phyloP scores from a whole-genome alignment of 1,140 invertebrate genomes.

The Capitella teleta region DNA sequence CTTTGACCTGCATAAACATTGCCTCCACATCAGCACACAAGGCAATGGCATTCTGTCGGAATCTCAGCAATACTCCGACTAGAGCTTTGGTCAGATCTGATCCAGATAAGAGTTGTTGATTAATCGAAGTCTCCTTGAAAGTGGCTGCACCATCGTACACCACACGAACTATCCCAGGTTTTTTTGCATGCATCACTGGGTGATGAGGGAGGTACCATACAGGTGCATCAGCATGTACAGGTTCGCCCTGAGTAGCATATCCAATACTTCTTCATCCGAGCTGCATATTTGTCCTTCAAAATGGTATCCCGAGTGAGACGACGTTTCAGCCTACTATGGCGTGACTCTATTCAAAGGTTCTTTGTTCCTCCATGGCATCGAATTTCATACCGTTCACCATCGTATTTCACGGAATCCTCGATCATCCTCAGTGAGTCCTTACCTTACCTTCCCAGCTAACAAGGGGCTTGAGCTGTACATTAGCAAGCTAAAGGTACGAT shows the following conservation, averaged over 20 bases:
- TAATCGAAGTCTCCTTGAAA: background rate
- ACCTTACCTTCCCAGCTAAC: too few relatives aligned
- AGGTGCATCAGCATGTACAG: background rate
- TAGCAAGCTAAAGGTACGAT: too few relatives aligned
- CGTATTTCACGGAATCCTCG: too few relatives aligned
- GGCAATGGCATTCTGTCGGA: background rate
- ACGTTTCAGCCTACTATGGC: background rate
- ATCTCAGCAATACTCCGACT: background rate
- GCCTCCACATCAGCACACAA: background rate
- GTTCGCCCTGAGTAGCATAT: background rate
- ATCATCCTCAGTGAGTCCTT: too few relatives aligned
- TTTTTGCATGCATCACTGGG: background rate
- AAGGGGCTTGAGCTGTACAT: too few relatives aligned
- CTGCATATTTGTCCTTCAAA: background rate
- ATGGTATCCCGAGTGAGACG: background rate
- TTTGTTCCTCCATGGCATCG: background rate
- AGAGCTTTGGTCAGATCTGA: background rate
- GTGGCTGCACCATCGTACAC: background rate
- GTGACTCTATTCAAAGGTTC: background rate
- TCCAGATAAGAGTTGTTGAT: background rate
- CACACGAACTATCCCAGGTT: background rate
- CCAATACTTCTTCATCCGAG: background rate
- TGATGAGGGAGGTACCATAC: constrained; percentile 2
- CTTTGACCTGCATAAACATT: background rate
- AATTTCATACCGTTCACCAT: background rate